Base-by-base conservation (phyloP, 92 coral and sea anemone genomes). In the Porites cylindrica region DNA sequence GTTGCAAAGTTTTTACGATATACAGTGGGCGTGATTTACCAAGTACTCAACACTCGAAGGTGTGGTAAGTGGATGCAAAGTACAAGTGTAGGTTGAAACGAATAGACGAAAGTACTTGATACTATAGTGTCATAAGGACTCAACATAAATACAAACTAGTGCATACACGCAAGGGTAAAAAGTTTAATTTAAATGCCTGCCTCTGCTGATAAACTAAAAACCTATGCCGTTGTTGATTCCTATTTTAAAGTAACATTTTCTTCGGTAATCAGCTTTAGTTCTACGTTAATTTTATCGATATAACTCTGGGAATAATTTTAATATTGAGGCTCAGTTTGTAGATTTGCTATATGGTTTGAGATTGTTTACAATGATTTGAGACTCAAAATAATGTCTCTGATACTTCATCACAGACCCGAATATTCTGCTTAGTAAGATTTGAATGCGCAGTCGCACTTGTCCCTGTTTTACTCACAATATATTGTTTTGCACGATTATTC, bases 61-160 rank as follows among this genome's bases (percentile, higher is more conserved):
- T 38, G 47, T 38, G 47, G 47, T 53, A 66, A 51, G 47, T 7
- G 66, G 18, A 14, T 10, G 14, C 75, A 66, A 80, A 69, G 64
- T 43, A 8, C 84, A 19, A 24, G 76, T 38, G 84, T 80, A 51
- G 84, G 84, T 14, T 80, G 29, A 80, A 80, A 80, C 51, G 63
- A 14, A 3, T 51, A 8, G 10, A 10, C 66, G n/a, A 75, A 18
- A 29, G 69, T 60, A 14, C 81, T 77, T 68, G 29, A 9, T 32
- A 63, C 13, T 14, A 9, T 43, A 10, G 7, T 14, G 47, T 19
- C 11, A 16, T 58, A 47, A 18, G 43, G 11, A 16, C 20, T 23
- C 0, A 16, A 72, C n/a, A 6, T 16, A 72, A 47, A 7, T 7
- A 11, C 52, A 32, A 38, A 11, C 47, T 4, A 38, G 47, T 38